phyloP scores from a whole-genome alignment of 2,888 invertebrate species.

The Thyatira batis region DNA sequence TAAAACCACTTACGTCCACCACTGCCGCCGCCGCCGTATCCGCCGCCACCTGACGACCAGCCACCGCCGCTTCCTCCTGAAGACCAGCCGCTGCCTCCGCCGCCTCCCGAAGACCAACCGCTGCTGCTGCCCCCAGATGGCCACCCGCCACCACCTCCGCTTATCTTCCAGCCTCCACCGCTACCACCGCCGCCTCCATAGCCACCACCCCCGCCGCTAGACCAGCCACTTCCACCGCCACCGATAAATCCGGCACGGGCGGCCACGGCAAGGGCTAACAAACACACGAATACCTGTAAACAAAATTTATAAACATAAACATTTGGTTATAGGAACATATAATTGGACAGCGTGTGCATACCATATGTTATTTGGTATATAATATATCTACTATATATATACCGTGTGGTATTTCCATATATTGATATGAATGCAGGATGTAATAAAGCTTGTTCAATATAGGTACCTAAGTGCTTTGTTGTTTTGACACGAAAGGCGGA shows the following conservation, averaged over 20 bases:
- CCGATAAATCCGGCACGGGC: conserved; percentile 63
- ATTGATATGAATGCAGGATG: conserved; percentile 5
- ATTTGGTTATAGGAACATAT: too few species aligned
- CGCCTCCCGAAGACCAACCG: conserved; percentile 34
- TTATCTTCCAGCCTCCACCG: conserved; percentile 38
- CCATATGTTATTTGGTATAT: too few species aligned
- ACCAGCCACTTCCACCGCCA: conserved; percentile 45
- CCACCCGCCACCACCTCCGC: conserved; percentile 38
- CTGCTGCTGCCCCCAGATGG: conserved; percentile 44
- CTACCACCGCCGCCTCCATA: conserved; percentile 31
- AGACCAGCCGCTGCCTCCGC: conserved; percentile 38
- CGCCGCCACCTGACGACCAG: conserved; percentile 34
- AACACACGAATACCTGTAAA: conserved; percentile 71
- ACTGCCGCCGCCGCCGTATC: conserved; percentile 31
- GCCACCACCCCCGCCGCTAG: conserved; percentile 31
- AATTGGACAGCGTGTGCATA: too few species aligned
- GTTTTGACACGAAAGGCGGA: conserved; percentile 16
- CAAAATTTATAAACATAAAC: too few species aligned
- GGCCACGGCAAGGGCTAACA: conserved; percentile 66
- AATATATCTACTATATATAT: too few species aligned
- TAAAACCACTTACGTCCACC: conserved; percentile 37
- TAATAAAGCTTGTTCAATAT: neutral
- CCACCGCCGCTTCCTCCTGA: conserved; percentile 33
- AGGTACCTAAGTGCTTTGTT: conserved; percentile 4
- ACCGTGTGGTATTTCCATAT: too few species aligned